Percentiles rank a stretch among this genome's conserved stretches.
Evolutionary conservation across 2,888 invertebrate species (phyloP).

Genomic region (Nemotelus nigrinus): DNA sequence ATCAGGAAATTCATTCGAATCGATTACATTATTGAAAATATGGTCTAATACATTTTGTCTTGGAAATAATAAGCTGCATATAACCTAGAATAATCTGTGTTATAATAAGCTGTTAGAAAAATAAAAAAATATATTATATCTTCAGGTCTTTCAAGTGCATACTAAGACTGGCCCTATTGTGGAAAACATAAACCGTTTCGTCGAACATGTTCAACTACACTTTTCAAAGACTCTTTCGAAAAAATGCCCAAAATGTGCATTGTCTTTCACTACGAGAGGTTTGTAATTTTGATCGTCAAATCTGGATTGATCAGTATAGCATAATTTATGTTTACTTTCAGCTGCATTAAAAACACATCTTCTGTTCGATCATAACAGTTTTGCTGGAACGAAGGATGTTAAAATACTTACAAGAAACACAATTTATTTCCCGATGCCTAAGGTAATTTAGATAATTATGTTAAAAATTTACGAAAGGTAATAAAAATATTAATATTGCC

Average conservation of each 20-base stretch:
- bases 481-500: constrained; percentile 1
- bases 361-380: constrained; percentile 59
- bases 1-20: constrained; percentile 23
- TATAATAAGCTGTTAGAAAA: no score
- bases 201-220: constrained; percentile 78
- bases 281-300: neutral
- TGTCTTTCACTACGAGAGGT: constrained; percentile 79
- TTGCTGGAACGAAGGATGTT: constrained; percentile 57
- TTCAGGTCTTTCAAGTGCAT: constrained; percentile 64
- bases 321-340: constrained; percentile 56
- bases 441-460: constrained; percentile 53
- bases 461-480: neutral
- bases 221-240: constrained; percentile 71
- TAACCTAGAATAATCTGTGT: no score
- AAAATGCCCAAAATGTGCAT: constrained; percentile 77
- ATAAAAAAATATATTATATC: neutral
- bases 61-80: no score
- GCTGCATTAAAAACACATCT: constrained; percentile 60
- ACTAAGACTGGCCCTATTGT: constrained; percentile 67
- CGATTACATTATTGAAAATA: no score
- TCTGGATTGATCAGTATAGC: neutral
- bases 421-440: constrained; percentile 59
- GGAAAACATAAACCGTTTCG: constrained; percentile 73
- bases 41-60: no score
- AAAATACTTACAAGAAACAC: constrained; percentile 58